A percentile compares a stretch with the other conserved stretches of the same genome.
phyloP scores from a whole-genome alignment of 2,888 invertebrate species.

The Mechanitis messenoides region DNA sequence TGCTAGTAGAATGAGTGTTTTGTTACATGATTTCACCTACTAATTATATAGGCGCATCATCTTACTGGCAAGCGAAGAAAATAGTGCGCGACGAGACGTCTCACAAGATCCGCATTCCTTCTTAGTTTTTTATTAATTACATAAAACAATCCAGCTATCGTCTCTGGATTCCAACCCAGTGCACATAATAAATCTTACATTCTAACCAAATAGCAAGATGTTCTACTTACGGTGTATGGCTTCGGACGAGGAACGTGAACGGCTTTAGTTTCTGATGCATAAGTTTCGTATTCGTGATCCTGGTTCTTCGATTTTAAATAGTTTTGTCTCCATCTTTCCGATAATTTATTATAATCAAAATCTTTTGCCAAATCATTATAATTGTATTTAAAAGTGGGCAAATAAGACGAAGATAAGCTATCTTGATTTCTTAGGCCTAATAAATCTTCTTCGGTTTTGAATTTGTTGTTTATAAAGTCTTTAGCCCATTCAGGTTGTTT shows the following conservation, averaged over 20 bases:
- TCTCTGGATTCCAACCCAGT: conserved; percentile 29
- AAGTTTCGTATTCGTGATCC: conserved; percentile 55
- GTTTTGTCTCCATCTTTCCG: conserved; percentile 66
- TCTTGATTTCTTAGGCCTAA: conserved; percentile 64
- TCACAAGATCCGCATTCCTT: conserved; percentile 73
- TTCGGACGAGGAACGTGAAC: conserved; percentile 61
- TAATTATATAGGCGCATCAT: conserved; percentile 55
- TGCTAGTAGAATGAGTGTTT: conserved; percentile 19
- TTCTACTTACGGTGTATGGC: conserved; percentile 63
- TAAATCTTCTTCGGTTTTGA: conserved; percentile 67
- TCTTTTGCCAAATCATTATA: conserved; percentile 47
- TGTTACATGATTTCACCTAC: conserved; percentile 63
- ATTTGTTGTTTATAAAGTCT: conserved; percentile 49
- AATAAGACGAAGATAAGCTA: conserved; percentile 56
- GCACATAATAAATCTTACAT: conserved; percentile 30
- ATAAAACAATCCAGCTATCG: conserved; percentile 34
- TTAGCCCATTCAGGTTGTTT: conserved; percentile 50
- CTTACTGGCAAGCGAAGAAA: conserved; percentile 62
- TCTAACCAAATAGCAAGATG: conserved; percentile 2
- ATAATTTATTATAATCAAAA: conserved; percentile 56
- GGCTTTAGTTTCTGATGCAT: conserved; percentile 57
- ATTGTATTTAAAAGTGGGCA: conserved; percentile 51
- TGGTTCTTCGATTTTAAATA: conserved; percentile 63
- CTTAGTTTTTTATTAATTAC: conserved; percentile 49
- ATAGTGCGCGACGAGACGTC: conserved; percentile 66